Evolutionary conservation across 2,113 vertebrate genomes (phyloP).

Genomic region (Edolisoma coerulescens): DNA sequence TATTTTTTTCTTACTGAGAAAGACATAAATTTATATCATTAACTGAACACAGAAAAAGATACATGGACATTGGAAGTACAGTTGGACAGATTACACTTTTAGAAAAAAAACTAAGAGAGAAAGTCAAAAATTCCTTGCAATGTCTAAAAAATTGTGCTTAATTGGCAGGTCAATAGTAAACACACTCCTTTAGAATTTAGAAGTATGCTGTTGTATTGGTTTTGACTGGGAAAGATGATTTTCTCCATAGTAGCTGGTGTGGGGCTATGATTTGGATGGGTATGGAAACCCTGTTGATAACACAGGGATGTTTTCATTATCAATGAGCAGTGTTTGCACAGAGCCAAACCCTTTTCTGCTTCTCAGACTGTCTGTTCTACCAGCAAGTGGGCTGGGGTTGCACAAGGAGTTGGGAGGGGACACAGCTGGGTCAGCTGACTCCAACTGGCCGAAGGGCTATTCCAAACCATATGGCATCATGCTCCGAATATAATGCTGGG

Average conservation of each 20-base stretch:
- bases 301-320: rapidly evolving
- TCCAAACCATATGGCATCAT: rapidly evolving
- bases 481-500: neutral
- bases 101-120: neutral
- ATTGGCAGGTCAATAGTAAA: neutral
- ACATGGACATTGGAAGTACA: neutral
- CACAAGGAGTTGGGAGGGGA: neutral
- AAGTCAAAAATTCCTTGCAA: neutral
- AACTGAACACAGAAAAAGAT: neutral
- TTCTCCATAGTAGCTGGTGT: neutral
- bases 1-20: neutral
- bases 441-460: neutral
- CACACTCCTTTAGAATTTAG: neutral
- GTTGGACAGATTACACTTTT: rapidly evolving
- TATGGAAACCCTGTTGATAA: neutral
- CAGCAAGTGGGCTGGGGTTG: rapidly evolving
- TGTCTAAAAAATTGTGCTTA: neutral
- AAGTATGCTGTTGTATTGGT: neutral
- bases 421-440: neutral
- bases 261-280: neutral
- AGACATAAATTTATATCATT: neutral
- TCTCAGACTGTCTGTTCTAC: too few relatives aligned
- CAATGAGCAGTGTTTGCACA: neutral
- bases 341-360: neutral
- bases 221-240: neutral